phyloP scores from a whole-genome alignment of 2,113 vertebrate species.

The Shinisaurus crocodilurus region DNA sequence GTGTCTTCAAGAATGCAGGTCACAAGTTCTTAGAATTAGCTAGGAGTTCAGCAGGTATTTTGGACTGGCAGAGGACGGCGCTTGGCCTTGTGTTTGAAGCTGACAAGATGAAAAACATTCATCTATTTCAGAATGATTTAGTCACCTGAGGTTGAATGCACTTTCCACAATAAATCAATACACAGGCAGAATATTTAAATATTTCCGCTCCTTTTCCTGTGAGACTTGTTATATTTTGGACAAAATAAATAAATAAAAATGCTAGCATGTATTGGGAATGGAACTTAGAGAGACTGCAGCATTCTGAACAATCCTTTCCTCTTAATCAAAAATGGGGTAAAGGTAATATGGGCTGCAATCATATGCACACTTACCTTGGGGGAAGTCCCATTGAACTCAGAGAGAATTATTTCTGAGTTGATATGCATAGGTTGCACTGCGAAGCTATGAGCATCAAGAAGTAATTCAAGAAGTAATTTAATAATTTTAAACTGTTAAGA shows the following conservation, averaged over 20 bases:
- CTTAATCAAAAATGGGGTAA: slow-evolving; percentile 42
- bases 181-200: slow-evolving; percentile 47
- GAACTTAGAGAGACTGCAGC: not conserved
- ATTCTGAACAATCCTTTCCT: slow-evolving; percentile 36
- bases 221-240: slow-evolving; percentile 30
- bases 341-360: slow-evolving; percentile 20
- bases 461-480: not conserved
- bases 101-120: slow-evolving; percentile 60
- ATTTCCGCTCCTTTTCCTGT: slow-evolving; percentile 56
- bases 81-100: slow-evolving; percentile 48
- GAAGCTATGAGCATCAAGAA: not conserved
- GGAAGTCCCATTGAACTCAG: not conserved
- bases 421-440: not conserved
- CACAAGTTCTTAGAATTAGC: slow-evolving; percentile 3
- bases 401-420: not conserved
- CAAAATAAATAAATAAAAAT: slow-evolving; percentile 40
- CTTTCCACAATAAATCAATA: slow-evolving; percentile 65
- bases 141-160: slow-evolving; percentile 58
- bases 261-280: not conserved
- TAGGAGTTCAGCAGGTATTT: slow-evolving; percentile 22
- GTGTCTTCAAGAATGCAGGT: not conserved
- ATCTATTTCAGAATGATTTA: slow-evolving; percentile 49
- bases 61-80: slow-evolving; percentile 32
- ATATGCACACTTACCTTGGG: not conserved
- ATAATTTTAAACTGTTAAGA: not conserved